Conservation (phyloP, 1,140 invertebrate species). For the Reticulitermes speratus region DNA sequence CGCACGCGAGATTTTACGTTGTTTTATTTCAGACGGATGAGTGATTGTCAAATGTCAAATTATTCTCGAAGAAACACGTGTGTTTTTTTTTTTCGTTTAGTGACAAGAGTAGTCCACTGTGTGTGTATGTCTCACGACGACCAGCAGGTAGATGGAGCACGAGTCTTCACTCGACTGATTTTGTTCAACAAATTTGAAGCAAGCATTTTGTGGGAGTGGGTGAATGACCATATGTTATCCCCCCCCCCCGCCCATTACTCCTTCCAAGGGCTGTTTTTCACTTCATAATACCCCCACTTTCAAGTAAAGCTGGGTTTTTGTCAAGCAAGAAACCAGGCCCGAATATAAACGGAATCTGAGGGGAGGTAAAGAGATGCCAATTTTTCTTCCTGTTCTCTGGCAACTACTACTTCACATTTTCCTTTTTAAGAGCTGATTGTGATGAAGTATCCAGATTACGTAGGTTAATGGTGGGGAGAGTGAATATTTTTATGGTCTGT, state of each 20-base stretch:
- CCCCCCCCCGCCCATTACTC: neutral
- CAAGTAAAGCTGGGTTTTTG: neutral
- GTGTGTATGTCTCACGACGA: neutral
- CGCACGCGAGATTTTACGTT: too few species aligned
- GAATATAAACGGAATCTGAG: neutral
- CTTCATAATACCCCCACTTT: conserved; percentile 2
- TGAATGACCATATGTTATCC: neutral
- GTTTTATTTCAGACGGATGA: too few species aligned
- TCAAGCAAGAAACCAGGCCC: neutral
- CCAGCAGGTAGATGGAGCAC: neutral
- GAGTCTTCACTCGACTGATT: too few species aligned
- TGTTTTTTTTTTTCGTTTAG: too few species aligned
- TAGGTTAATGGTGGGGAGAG: neutral
- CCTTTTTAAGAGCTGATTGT: neutral
- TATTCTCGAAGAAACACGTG: too few species aligned
- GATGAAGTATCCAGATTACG: neutral
- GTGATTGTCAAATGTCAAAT: too few species aligned
- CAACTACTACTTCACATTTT: too few species aligned
- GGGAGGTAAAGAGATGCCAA: neutral
- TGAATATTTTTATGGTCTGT: neutral
- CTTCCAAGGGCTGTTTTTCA: neutral
- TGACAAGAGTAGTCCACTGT: too few species aligned
- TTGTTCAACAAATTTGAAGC: neutral
- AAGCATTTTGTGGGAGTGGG: neutral
- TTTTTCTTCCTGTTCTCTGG: neutral